phyloP scores from a whole-genome alignment of 2,888 invertebrate species.

The Glyphotaelius pellucidus region DNA sequence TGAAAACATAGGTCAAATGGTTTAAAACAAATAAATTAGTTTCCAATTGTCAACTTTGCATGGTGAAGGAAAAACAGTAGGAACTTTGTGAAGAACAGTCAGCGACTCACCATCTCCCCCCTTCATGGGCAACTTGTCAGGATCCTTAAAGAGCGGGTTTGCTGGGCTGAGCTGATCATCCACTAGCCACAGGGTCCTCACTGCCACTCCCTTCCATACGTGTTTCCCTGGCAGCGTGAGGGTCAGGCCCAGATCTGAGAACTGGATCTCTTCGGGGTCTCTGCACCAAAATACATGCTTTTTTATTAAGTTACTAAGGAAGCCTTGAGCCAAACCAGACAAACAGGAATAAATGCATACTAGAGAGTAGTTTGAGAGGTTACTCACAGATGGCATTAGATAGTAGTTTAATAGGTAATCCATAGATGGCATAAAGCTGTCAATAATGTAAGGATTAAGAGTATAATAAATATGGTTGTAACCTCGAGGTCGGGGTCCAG shows the following conservation, averaged over 20 bases:
- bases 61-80: not conserved
- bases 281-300: conserved; percentile 67
- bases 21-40: not conserved
- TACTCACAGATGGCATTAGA: too few relatives aligned
- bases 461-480: too few relatives aligned
- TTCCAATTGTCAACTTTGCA: not conserved
- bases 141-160: conserved; percentile 70
- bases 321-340: not conserved
- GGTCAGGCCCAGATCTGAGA: conserved; percentile 76
- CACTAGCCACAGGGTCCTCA: conserved; percentile 77
- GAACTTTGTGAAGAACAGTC: not conserved
- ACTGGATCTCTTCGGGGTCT: conserved; percentile 76
- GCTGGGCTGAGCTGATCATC: conserved; percentile 80
- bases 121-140: conserved; percentile 68
- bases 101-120: conserved; percentile 47
- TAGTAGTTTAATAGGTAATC: too few relatives aligned
- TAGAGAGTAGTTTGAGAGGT: too few relatives aligned
- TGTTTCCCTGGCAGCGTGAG: conserved; percentile 78
- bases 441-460: too few relatives aligned
- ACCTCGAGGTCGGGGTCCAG: too few relatives aligned
- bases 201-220: conserved; percentile 76
- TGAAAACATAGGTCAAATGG: conserved; percentile 67
- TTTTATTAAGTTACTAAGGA: not conserved
- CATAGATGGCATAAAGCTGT: too few relatives aligned
- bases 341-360: too few relatives aligned